Percentiles rank a stretch among this genome's conserved stretches.
These are phyloP conservation scores for Onychorhynchus coronatus DNA, from an alignment of 2,113 vertebrate genomes.

Conservation along the genomic window DNA sequence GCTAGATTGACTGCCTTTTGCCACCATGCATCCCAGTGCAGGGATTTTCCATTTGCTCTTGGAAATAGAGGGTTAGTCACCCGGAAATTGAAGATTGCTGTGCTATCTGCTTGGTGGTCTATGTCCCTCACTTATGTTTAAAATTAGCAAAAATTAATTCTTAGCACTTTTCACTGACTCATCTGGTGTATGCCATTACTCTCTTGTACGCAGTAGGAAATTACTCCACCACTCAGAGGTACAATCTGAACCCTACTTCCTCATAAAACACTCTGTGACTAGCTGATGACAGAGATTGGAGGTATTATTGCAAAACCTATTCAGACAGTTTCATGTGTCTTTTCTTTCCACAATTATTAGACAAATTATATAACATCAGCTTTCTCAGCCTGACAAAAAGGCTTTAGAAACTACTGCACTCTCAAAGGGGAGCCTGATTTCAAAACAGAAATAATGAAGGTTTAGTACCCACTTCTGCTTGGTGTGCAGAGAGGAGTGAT, in stretches of 20 bases:
- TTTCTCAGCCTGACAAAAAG: slow-evolving; percentile 8
- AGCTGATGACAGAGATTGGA: background rate
- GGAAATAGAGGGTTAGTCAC: background rate
- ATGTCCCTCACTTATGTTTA: background rate
- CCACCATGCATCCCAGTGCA: background rate
- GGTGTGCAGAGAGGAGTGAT: background rate
- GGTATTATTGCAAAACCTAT: background rate
- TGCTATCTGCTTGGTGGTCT: background rate
- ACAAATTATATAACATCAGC: background rate
- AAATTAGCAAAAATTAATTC: background rate
- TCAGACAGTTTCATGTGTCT: background rate
- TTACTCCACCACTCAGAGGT: background rate
- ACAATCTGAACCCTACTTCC: background rate
- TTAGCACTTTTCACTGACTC: background rate
- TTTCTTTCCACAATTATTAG: background rate
- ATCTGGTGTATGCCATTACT: background rate
- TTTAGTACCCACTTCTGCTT: background rate
- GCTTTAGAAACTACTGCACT: background rate
- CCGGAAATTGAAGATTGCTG: background rate
- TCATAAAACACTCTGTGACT: background rate
- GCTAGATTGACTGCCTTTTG: background rate
- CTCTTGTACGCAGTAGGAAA: background rate
- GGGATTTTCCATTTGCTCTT: background rate
- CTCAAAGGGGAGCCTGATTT: background rate
- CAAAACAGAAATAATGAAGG: background rate